phyloP scores from a whole-genome alignment of 2,888 invertebrate genomes.

The Scelioninae gen. 1 region DNA sequence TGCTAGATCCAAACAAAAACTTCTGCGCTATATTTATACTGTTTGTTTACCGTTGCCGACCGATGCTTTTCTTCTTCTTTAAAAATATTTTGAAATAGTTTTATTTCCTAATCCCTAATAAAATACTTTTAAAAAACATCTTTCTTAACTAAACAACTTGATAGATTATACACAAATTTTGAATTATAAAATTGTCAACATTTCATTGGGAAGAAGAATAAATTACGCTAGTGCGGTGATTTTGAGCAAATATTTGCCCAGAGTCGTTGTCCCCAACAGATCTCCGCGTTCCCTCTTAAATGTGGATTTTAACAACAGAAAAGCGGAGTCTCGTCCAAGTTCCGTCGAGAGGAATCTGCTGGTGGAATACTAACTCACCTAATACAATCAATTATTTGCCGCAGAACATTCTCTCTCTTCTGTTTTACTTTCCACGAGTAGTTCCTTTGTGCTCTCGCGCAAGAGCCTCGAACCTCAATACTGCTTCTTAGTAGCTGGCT shows the following conservation, averaged over 20 bases:
- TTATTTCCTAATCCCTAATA: too few relatives aligned
- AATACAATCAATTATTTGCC: slow-evolving; percentile 84
- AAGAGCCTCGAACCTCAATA: slow-evolving; percentile 34
- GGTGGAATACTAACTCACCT: slow-evolving; percentile 82
- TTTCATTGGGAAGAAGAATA: slow-evolving; percentile 46
- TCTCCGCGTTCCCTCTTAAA: slow-evolving; percentile 39
- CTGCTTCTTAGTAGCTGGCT: slow-evolving; percentile 51
- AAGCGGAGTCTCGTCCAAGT: slow-evolving; percentile 49
- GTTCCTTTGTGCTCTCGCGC: slow-evolving; percentile 52
- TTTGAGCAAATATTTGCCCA: slow-evolving; percentile 81
- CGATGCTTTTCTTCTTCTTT: too few relatives aligned
- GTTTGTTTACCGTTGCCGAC: too few relatives aligned
- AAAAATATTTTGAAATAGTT: too few relatives aligned
- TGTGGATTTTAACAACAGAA: slow-evolving; percentile 58
- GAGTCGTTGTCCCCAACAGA: slow-evolving; percentile 69
- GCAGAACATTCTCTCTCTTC: slow-evolving; percentile 77
- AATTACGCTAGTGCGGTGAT: slow-evolving; percentile 73
- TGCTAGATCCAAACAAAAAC: too few relatives aligned
- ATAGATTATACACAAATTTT: too few relatives aligned
- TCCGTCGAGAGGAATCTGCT: slow-evolving; percentile 76
- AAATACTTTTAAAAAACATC: too few relatives aligned
- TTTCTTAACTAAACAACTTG: too few relatives aligned
- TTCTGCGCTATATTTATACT: too few relatives aligned
- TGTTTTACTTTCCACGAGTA: slow-evolving; percentile 78
- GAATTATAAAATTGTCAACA: slow-evolving; percentile 46